Evolutionary conservation across 1,140 invertebrate species (phyloP), one percentile per base, ranked within the genome.

Genomic region (Lineus longissimus): DNA sequence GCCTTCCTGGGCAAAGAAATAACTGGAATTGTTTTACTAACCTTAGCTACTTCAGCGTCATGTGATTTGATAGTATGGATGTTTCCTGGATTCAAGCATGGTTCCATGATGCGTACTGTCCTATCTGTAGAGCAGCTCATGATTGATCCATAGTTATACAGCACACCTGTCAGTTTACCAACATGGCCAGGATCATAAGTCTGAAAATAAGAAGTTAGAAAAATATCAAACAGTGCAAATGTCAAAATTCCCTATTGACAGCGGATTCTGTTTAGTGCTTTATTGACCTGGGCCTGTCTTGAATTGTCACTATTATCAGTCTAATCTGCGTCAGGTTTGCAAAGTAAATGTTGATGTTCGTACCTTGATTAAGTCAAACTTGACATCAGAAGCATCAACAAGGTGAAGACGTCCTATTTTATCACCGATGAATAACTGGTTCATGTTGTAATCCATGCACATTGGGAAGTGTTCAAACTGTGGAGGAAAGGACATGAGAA

Each of bases 351-450:
- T n/a, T n/a, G n/a, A n/a, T 13, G 33, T 55, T 61, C 62, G 66
- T 66, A 78, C 78, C 61, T 73, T 40, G 19, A 75, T 66, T 56
- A 71, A n/a, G 31, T 80, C 68, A 76, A 81, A 82, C 17, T 69
- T 60, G 33, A 72, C 74, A 55, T 75, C 23, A 15, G 65, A 66
- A 1, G 78, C 68, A 70, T 82, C 73, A 61, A 76, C 70, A 2
- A 81, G 62, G 64, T 80, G 76, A 17, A 82, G 58, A 19, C 65
- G 60, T 1, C 79, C 79, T 25, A 25, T 54, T 63, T 75, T 74
- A 65, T 80, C 78, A 29, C 78, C 79, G 27, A 77, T 68, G 73
- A 76, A 78, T 30, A 82, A 57, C 57, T 80, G 77, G 29, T 71
- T 66, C 54, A 70, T 55, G 23, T 66, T 63, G 65, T 76, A 78